Evolutionary conservation across 2,797 vertebrate genomes (phyloP), one percentile per base, ranked within the genome.

Genomic region (Diceros bicornis): DNA sequence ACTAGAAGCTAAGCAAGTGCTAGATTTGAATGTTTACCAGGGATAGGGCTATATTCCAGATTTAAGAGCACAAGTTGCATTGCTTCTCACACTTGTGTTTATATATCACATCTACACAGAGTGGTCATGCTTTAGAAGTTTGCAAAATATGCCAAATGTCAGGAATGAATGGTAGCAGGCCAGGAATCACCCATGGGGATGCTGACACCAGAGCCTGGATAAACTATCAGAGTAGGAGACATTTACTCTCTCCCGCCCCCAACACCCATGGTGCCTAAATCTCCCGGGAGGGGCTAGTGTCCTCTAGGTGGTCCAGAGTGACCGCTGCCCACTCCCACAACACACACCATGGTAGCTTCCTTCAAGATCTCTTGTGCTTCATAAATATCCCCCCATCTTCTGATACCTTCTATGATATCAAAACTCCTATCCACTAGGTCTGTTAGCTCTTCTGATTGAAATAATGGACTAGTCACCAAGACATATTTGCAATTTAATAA

Each of bases 401-500:
- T 69, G 29, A 94, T 29, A 87, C n/a, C 16, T 66, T 47, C 34
- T 87, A 44, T 23, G 37, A 6, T 34, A 17, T 77, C 68, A 88
- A 57, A 88, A 82, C 62, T 25, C 16, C 12, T 29, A 41, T n/a
- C 27, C 10, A 21, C n/a, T 12, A 4, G n/a, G 21, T 37, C 21
- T 20, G 21, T 68, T 86, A 52, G 66, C 29, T 29, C 47, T 81
- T 87, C 74, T 74, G 74, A 32, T 61, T 68, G 59, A 72, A 57
- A 55, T 78, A 64, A 72, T 59, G 92, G 25, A 41, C 20, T 52
- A 59, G 27, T 71, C 71, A 50, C 52, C 55, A 69, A 86, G n/a
- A n/a, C 72, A 16, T 37, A 59, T 78, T 85, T 72, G 64, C 8
- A 52, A 86, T 66, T 91, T 85, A 59, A 59, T 71, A 78, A 84